phyloP scores from a whole-genome alignment of 2,113 vertebrate species.

The Raja brachyura region DNA sequence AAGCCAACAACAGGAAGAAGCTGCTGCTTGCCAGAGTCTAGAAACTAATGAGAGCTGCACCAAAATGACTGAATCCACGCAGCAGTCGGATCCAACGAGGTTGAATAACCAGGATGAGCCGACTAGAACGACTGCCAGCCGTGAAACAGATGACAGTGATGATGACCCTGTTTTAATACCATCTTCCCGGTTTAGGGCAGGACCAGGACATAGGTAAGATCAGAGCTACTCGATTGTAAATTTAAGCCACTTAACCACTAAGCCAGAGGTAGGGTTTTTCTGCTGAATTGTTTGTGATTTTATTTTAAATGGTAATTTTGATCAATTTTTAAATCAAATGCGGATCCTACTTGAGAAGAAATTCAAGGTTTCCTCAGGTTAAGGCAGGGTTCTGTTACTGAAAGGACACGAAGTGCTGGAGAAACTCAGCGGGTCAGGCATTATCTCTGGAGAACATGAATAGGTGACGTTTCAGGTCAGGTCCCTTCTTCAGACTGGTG shows the following conservation, averaged over 20 bases:
- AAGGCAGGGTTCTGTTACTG: too few species aligned
- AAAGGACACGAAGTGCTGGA: too few species aligned
- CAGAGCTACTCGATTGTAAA: neutral
- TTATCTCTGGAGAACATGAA: too few species aligned
- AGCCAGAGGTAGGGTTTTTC: too few species aligned
- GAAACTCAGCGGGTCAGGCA: too few species aligned
- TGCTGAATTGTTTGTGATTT: neutral
- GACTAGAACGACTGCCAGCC: constrained; percentile 59
- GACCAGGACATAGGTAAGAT: constrained; percentile 82
- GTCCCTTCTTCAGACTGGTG: too few species aligned
- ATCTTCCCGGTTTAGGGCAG: constrained; percentile 73
- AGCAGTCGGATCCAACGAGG: constrained; percentile 48
- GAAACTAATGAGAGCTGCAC: constrained; percentile 37
- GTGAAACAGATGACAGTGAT: constrained; percentile 89
- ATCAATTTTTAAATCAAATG: neutral
- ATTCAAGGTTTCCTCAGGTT: neutral
- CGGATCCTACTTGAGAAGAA: neutral
- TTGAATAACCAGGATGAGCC: constrained; percentile 51
- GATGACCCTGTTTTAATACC: constrained; percentile 91
- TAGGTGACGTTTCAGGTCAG: too few species aligned
- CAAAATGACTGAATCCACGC: constrained; percentile 44
- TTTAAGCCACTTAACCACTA: neutral
- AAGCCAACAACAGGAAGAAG: neutral
- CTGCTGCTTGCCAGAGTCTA: constrained; percentile 28
- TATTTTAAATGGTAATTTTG: neutral